Percentiles rank a stretch among this genome's conserved stretches.
Conservation (phyloP, 2,888 invertebrate species). For the Trilocha varians region DNA sequence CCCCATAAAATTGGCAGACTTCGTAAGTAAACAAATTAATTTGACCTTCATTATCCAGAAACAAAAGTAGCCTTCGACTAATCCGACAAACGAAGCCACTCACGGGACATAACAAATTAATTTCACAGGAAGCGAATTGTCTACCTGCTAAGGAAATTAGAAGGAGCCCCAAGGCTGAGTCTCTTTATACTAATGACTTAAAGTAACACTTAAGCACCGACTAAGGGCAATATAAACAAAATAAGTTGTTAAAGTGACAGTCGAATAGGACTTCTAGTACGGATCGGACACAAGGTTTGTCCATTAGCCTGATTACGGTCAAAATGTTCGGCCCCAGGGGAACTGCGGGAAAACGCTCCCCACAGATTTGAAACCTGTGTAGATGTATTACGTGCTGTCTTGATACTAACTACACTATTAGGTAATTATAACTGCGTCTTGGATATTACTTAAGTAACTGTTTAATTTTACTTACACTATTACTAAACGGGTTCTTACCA, state of each 20-base stretch:
- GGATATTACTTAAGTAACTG: too few relatives aligned
- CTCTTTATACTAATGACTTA: conserved; percentile 15
- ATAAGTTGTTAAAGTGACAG: conserved; percentile 50
- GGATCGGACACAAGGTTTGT: conserved; percentile 56
- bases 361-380: too few relatives aligned
- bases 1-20: too few relatives aligned
- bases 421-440: too few relatives aligned
- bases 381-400: too few relatives aligned
- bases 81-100: conserved; percentile 25
- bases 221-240: conserved; percentile 44
- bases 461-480: too few relatives aligned
- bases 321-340: conserved; percentile 50
- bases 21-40: neutral
- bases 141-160: neutral
- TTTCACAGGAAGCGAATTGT: neutral
- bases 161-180: neutral
- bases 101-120: neutral
- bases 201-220: conserved; percentile 33
- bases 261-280: conserved; percentile 46
- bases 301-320: conserved; percentile 69
- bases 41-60: neutral
- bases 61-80: neutral
- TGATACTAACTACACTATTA: too few relatives aligned
- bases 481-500: too few relatives aligned
- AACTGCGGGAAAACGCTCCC: conserved; percentile 39